Base-by-base conservation (phyloP, 2,888 invertebrate species). In the Unio delphinus region DNA sequence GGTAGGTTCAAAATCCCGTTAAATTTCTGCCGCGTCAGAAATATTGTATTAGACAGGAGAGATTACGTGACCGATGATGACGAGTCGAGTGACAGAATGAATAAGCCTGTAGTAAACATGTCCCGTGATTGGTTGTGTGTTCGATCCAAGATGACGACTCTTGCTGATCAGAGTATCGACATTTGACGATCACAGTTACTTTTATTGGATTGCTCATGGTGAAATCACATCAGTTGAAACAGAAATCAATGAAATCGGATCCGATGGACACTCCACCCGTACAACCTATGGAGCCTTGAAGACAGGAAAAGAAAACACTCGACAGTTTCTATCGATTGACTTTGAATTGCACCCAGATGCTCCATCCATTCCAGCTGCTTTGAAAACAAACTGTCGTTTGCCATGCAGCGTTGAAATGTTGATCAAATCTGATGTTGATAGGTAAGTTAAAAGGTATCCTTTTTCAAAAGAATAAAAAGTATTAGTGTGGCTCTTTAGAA, bases 11-110 rank as follows among this genome's bases (percentile, higher is more conserved):
- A 59, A 8, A 65, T 78, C 11, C 55, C 61, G 26, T 59, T 57
- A 30, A 45, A 64, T 0, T 73, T 70, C 56, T 73, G 71, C 65
- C 66, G 72, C 15, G 34, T 65, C 20, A 68, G 78, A 69, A 73
- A 78, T 55, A 70, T 78, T n/a, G 68, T 70, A 45, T 69, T 78
- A 23, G 64, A 63, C 18, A 67, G 64, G 55, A 67, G 58, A n/a
- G 30, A 59, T 7, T 58, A 55, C 8, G 62, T 34, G 11, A 64
- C 63, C 55, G 66, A 54, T 1, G 63, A 67, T 23, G 55, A 17
- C 3, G 61, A 65, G 20, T 55, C 30, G 4, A 18, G 20, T 7
- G 45, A 8, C 6, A 26, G 58, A 64, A 28, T 54, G 57, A 23
- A 8, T 59, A 61, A 45, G 65, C 60, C 54, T 55, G 60, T 26